Percentiles rank a stretch among this genome's conserved stretches.
Evolutionary conservation across 2,797 vertebrate genomes (phyloP).

Genomic region (Podarcis siculus): DNA sequence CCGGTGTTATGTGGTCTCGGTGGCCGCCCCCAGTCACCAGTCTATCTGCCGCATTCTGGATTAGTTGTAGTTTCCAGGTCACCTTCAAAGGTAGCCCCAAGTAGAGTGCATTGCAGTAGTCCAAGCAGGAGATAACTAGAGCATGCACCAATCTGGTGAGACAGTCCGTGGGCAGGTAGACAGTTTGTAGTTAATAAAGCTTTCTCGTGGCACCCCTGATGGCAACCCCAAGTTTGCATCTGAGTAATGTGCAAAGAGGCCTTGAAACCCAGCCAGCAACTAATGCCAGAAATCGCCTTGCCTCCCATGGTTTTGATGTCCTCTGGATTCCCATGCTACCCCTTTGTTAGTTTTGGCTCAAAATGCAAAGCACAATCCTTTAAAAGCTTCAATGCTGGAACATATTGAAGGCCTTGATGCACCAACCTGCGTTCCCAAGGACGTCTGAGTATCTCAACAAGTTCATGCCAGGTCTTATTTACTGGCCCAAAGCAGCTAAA

Average conservation of each 20-base stretch:
- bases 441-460: neutral
- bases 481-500: constrained; percentile 13
- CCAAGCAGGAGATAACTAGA: too few relatives aligned
- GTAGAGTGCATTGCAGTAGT: too few relatives aligned
- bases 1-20: too few relatives aligned
- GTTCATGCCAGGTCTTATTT: constrained; percentile 18
- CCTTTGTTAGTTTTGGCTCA: neutral
- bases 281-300: neutral
- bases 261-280: neutral
- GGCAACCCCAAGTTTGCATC: neutral
- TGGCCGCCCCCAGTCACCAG: too few relatives aligned
- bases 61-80: too few relatives aligned
- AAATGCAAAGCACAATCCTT: neutral
- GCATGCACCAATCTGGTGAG: too few relatives aligned
- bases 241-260: neutral
- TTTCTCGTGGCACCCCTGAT: neutral
- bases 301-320: neutral
- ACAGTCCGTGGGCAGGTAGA: too few relatives aligned
- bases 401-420: neutral
- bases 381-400: neutral
- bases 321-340: neutral
- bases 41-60: too few relatives aligned
- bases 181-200: too few relatives aligned
- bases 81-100: too few relatives aligned
- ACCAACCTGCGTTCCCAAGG: neutral